Evolutionary conservation across 2,113 vertebrate genomes (phyloP).

Genomic region (Gasterosteus aculeatus): DNA sequence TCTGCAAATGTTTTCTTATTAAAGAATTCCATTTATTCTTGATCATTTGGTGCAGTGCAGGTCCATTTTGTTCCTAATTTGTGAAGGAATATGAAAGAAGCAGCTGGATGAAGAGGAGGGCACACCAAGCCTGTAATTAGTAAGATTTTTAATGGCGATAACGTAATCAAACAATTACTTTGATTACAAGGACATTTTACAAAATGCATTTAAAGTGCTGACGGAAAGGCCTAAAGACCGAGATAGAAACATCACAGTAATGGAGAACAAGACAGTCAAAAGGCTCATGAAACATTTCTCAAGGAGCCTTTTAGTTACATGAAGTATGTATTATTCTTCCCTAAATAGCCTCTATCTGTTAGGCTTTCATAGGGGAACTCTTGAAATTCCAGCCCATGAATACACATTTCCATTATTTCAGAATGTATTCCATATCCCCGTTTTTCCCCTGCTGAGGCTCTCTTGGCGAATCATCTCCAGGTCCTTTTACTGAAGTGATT

Average conservation of each 20-base stretch:
- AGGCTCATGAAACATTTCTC: not conserved
- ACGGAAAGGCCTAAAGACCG: too few relatives aligned
- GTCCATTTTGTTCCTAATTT: not conserved
- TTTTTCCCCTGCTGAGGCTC: constrained; percentile 1
- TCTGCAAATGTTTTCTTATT: constrained; percentile 28
- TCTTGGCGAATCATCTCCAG: constrained; percentile 24
- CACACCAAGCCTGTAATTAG: constrained; percentile 11
- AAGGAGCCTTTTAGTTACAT: not conserved
- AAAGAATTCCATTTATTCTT: constrained; percentile 6
- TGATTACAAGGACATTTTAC: constrained; percentile 1
- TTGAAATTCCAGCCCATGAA: constrained; percentile 6
- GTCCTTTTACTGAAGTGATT: constrained; percentile 21
- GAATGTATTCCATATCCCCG: constrained; percentile 31
- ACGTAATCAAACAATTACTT: constrained; percentile 8
- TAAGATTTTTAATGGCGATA: constrained; percentile 16
- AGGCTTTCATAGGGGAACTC: not conserved
- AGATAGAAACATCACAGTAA: not conserved
- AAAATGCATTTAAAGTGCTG: not conserved
- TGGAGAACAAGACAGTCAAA: not conserved
- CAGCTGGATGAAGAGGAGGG: not conserved
- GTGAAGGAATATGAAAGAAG: not conserved
- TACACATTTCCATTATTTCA: constrained; percentile 6
- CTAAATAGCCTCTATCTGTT: constrained; percentile 4
- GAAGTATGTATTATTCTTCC: not conserved
- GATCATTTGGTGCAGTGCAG: constrained; percentile 24